Base-by-base conservation (phyloP, 1,140 invertebrate genomes). In the Colletes latitarsis region DNA sequence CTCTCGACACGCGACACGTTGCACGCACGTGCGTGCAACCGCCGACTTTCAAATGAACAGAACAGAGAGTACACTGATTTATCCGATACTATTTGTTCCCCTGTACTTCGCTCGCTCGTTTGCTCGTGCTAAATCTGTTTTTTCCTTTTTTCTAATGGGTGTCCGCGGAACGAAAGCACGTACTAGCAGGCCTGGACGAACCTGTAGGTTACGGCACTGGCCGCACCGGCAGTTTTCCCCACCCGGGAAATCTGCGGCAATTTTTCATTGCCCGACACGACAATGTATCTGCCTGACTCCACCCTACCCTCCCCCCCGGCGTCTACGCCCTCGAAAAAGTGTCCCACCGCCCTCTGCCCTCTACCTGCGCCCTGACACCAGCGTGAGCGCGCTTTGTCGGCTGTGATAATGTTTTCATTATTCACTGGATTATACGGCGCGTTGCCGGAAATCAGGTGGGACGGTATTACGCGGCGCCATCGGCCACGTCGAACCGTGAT, bases 361-460 rank as follows among this genome's bases (percentile, higher is more conserved):
- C 58, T 82, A 78, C 69, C 80, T 73, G 67, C 57, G 67, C 72
- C 55, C 49, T n/a, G 72, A 82, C 76, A 73, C 69, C 69, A 17
- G 52, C 57, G 77, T 60, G 70, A 53, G 82, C 64, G 79, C 78
- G 82, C 78, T 84, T 83, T 76, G 78, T 77, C 71, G 46, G 68
- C 68, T 68, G 77, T 68, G 85, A 88, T 88, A 88, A 88, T 88
- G 86, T 88, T 88, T 88, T 88, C 86, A 88, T 88, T 88, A 88
- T 88, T 88, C 85, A 88, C 76, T 66, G 85, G 85, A 87, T 88
- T 88, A 88, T 87, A 87, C 75, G 75, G 17, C 71, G 67, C 75
- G 78, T 79, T 58, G 66, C 77, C 78, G 85, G 82, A 87, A 87
- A 86, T 87, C 85, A 84, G 78, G 57, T 68, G 85, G 82, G 70